Evolutionary conservation across 2,888 invertebrate genomes (phyloP), one percentile per base, ranked within the genome.

Genomic region (Aphidoletes aphidimyza): DNA sequence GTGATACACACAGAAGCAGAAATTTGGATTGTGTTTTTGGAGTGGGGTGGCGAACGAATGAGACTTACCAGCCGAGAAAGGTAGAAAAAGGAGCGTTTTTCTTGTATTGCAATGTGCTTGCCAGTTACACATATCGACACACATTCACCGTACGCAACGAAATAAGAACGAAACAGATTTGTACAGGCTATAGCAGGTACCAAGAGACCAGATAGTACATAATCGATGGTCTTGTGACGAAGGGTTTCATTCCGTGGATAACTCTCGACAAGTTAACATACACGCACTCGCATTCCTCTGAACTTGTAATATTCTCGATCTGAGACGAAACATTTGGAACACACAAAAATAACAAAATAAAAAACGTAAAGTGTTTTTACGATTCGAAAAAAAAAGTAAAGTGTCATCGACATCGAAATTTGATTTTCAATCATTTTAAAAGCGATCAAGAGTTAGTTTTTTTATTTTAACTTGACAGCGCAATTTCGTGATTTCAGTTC

Each of bases 231-330:
- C 87, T 87, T 88, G 89, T 90, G 89, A 90, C 90, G 89, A 90
- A 89, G 89, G 89, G 89, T 89, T 91, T 90, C 92, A 92, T 91
- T 91, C 89, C 90, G 91, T 90, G 90, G 91, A 91, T 89, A 89
- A 90, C 91, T 90, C 89, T 89, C 90, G 89, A 87, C 89, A 89
- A 89, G 90, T 89, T 87, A 89, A 84, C 59, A 84, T 34, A 83
- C 78, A 5, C 5, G 19, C 17, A 81, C n/a, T 81, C n/a, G 37
- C 34, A n/a, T 39, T 83, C 36, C n/a, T 83, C 42, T 42, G n/a
- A 8, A 26, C 11, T 59, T 22, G 26, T 59, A 17, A 17, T 11
- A 17, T 19, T 47, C 17, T 17, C 47, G 47, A 47, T 19, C 19
- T 17, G 17, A 47, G n/a, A n/a, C n/a, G n/a, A n/a, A n/a, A n/a